Evolutionary conservation across 1,140 invertebrate genomes (phyloP), one percentile per base, ranked within the genome.

Genomic region (Drosophila kikkawai): DNA sequence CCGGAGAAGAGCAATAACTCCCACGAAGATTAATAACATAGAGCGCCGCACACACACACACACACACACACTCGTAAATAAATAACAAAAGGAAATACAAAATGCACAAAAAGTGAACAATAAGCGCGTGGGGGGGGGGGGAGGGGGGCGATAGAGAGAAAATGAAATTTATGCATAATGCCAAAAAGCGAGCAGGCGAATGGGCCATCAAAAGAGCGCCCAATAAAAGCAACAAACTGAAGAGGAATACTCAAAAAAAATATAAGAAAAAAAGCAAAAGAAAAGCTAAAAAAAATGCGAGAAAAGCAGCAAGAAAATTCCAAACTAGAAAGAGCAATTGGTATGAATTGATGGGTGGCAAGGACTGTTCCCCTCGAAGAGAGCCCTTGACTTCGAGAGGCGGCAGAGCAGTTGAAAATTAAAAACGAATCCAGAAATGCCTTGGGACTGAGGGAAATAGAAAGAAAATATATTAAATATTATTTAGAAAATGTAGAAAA

Each of bases 11-110:
- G 87, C 86, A 82, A 91, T 91, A 91, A 83, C 87, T 91, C 87
- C 87, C 87, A 91, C 87, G 87, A 91, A 91, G 87, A 91, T 91
- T 91, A 91, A 91, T 91, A 91, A 91, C 86, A 73, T 50, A 60
- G 68, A 77, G 50, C 58, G 48, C 58, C 56, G 48, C 68, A 58
- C 66, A 64, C 42, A 69, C 41, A 57, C 63, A 45, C 60, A n/a
- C 22, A 22, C 17, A 71, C 42, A 75, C 39, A 80, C 61, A 68
- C 68, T 70, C 73, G 74, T 81, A 79, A 84, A 80, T 88, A 88
- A 80, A 84, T 80, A 88, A 80, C 61, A 75, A 80, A 78, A 83
- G 77, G 42, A 68, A 84, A 80, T 79, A 71, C 80, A 76, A 86
- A 80, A 87, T 88, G 80, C 80, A 85, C 78, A 83, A 83, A 87